Conservation (phyloP, 2,797 vertebrate genomes). For the Antennarius maculatus region DNA sequence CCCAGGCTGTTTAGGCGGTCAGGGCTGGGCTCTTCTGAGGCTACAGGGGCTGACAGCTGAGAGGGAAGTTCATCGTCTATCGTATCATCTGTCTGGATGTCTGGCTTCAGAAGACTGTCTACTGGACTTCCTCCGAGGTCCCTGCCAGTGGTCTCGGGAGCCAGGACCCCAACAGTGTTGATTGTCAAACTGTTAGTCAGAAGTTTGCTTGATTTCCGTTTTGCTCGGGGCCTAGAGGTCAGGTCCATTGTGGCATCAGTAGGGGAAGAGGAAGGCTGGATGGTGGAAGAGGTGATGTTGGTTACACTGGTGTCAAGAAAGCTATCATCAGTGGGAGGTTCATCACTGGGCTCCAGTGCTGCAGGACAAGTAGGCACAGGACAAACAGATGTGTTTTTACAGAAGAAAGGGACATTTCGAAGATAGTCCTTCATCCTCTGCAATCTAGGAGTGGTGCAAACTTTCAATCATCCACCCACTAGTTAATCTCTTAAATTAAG, state of each 20-base stretch:
- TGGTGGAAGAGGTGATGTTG: conserved; percentile 15
- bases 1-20: conserved; percentile 67
- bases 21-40: conserved; percentile 49
- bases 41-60: conserved; percentile 36
- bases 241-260: conserved; percentile 65
- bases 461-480: no score
- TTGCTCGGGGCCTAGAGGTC: conserved; percentile 56
- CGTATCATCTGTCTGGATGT: conserved; percentile 41
- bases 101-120: conserved; percentile 58
- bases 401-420: neutral
- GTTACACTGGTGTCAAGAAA: conserved; percentile 23
- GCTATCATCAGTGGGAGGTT: conserved; percentile 32
- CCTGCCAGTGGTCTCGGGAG: neutral
- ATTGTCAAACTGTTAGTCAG: conserved; percentile 4
- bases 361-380: neutral
- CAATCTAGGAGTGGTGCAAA: no score
- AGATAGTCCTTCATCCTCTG: neutral
- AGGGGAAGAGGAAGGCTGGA: conserved; percentile 31
- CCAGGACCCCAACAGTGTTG: neutral
- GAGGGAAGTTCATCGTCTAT: conserved; percentile 45
- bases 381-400: neutral
- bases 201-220: conserved; percentile 46
- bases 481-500: no score
- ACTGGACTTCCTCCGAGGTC: conserved; percentile 33
- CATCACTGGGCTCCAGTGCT: conserved; percentile 56